phyloP scores from a whole-genome alignment of 2,797 vertebrate species.

The Coreius guichenoti region DNA sequence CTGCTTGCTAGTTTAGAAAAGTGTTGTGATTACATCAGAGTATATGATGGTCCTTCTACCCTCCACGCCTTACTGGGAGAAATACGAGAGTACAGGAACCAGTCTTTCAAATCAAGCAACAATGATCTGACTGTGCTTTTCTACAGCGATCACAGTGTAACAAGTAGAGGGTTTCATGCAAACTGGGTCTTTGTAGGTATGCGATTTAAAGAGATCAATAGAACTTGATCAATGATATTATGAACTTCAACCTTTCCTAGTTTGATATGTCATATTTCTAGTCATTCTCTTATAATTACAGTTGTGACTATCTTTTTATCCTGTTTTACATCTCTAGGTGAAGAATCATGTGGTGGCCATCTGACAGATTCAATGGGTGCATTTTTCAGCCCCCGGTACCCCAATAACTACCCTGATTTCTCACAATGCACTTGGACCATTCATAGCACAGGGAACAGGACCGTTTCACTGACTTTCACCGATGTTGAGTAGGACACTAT shows the following conservation, averaged over 20 bases:
- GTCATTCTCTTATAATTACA: background rate
- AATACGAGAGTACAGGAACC: too few relatives aligned
- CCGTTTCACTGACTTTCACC: conserved; percentile 11
- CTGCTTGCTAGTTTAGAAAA: too few relatives aligned
- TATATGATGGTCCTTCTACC: too few relatives aligned
- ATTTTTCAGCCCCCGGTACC: conserved; percentile 41
- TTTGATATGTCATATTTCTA: too few relatives aligned
- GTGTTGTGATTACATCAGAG: too few relatives aligned
- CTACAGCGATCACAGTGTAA: too few relatives aligned
- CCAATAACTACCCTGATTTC: conserved; percentile 3
- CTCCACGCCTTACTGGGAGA: too few relatives aligned
- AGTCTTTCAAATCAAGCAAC: too few relatives aligned
- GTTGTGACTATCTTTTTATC: too few relatives aligned
- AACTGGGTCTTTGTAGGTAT: conserved; percentile 27
- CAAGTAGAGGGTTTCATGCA: conserved; percentile 35
- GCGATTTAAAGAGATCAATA: background rate
- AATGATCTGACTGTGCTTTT: too few relatives aligned
- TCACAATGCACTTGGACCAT: conserved; percentile 33
- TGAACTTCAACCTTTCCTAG: too few relatives aligned
- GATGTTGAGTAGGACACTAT: background rate
- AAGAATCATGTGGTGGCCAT: conserved; percentile 19
- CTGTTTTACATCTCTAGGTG: too few relatives aligned
- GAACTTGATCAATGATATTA: background rate
- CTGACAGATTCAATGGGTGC: conserved; percentile 2
- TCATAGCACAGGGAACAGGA: conserved; percentile 1